Evolutionary conservation across 2,888 invertebrate species (phyloP).

Genomic region (Cryptosula pallasiana): DNA sequence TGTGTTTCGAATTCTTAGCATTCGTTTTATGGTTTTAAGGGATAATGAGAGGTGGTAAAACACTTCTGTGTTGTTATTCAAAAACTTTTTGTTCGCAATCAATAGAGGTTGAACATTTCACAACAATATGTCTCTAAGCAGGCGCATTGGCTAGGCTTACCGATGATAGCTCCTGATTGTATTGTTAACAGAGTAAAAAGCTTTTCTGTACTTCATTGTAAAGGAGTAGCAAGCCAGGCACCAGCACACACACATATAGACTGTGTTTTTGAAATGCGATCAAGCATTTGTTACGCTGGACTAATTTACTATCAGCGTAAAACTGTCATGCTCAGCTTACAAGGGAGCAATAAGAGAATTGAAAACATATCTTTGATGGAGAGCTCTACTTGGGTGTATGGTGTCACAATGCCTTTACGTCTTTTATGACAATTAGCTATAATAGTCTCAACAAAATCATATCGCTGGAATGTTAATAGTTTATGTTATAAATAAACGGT

Average conservation of each 20-base stretch:
- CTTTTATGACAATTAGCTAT: neutral
- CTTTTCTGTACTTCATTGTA: slow-evolving; percentile 20
- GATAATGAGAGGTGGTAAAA: neutral
- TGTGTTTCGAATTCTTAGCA: neutral
- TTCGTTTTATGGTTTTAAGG: neutral
- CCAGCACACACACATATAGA: neutral
- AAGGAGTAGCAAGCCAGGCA: neutral
- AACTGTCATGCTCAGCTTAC: slow-evolving; percentile 13
- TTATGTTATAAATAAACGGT: neutral
- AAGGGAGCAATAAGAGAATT: neutral
- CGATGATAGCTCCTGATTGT: neutral
- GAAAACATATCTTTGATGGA: neutral
- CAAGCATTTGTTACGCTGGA: slow-evolving; percentile 19
- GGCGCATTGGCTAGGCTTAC: neutral
- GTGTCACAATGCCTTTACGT: neutral
- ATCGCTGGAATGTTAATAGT: slow-evolving; percentile 21
- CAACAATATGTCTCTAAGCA: neutral
- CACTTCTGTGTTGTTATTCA: neutral
- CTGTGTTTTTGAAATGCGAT: slow-evolving; percentile 23
- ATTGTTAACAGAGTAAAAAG: neutral
- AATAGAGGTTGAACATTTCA: neutral
- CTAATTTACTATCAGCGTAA: slow-evolving; percentile 2
- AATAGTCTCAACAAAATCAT: neutral
- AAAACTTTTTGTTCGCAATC: neutral
- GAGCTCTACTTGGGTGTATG: neutral